phyloP scores from a whole-genome alignment of 2,888 invertebrate genomes.

The Nudaria mundana region DNA sequence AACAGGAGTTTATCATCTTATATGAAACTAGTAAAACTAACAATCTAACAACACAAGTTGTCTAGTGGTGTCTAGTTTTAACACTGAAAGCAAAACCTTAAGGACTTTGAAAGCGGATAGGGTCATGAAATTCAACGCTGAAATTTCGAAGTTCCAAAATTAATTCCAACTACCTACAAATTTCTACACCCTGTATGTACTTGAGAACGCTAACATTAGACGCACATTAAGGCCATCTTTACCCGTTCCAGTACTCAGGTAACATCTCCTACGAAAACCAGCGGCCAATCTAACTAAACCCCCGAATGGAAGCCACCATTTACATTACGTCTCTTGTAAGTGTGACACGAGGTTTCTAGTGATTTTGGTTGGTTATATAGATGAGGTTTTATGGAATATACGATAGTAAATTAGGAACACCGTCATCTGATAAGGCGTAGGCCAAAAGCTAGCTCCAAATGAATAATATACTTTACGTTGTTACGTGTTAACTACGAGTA shows the following conservation, averaged over 20 bases:
- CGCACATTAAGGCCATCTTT: conserved; percentile 46
- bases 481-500: too few species aligned
- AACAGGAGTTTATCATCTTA: too few species aligned
- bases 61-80: background rate
- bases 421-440: too few species aligned
- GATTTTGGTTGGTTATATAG: conserved; percentile 23
- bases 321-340: background rate
- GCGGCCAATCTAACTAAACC: conserved; percentile 30
- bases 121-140: background rate
- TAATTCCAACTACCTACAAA: conserved; percentile 9
- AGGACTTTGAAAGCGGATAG: background rate
- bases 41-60: too few species aligned
- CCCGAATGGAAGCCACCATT: background rate
- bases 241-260: conserved; percentile 43
- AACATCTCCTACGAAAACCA: conserved; percentile 40
- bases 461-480: too few species aligned
- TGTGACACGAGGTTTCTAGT: conserved; percentile 14
- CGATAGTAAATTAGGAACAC: too few species aligned
- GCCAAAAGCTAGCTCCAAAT: too few species aligned
- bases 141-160: conserved; percentile 3
- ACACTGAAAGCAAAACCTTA: background rate
- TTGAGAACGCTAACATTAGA: conserved; percentile 45
- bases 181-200: conserved; percentile 5
- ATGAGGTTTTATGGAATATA: conserved; percentile 24
- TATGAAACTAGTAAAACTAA: too few species aligned